These are phyloP conservation scores for Aphis craccivora DNA, from an alignment of 1,140 invertebrate genomes.

Conservation along the genomic window DNA sequence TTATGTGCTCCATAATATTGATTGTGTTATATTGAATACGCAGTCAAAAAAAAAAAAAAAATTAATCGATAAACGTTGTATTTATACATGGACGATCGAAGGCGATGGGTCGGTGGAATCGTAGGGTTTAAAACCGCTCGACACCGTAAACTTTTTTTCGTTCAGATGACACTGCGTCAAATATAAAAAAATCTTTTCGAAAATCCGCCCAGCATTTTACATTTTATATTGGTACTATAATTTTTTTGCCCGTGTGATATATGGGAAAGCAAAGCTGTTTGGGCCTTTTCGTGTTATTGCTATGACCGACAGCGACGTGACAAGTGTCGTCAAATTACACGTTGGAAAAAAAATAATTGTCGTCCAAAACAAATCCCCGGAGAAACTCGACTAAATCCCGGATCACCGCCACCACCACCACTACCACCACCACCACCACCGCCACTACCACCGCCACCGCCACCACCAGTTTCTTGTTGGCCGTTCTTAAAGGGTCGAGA, in stretches of 20 bases:
- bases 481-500: neutral
- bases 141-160: neutral
- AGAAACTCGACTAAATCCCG: neutral
- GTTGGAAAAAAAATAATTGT: neutral
- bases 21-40: neutral
- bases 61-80: neutral
- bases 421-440: no score
- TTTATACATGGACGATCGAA: neutral
- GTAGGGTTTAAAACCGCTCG: no score
- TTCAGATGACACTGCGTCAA: no score
- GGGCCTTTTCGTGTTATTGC: neutral
- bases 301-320: neutral
- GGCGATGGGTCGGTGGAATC: neutral
- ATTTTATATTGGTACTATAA: neutral
- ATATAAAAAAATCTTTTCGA: neutral
- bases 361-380: neutral
- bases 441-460: neutral
- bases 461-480: neutral
- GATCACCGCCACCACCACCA: neutral
- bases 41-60: neutral
- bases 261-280: neutral
- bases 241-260: neutral
- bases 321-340: constrained; percentile 11
- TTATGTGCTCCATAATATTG: neutral
- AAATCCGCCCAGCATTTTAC: neutral